Percentiles rank a stretch among this genome's conserved stretches.
Evolutionary conservation across 1,140 invertebrate species (phyloP).

Genomic region (Mamestra configurata): DNA sequence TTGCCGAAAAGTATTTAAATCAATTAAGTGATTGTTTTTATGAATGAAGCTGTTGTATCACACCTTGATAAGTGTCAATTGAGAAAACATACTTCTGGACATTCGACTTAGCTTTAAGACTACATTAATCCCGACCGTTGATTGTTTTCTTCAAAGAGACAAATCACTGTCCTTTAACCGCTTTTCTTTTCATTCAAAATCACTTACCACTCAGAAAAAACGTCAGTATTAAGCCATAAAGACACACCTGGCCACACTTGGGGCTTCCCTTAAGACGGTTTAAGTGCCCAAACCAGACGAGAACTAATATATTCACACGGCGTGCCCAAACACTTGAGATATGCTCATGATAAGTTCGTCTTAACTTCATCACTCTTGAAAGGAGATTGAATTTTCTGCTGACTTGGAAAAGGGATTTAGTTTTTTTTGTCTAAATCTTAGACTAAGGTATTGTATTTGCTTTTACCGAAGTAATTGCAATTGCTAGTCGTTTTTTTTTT

Average conservation of each 20-base stretch:
- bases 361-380: conserved; percentile 2
- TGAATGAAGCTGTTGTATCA: too few relatives aligned
- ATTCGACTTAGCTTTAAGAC: too few relatives aligned
- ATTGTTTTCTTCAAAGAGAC: neutral
- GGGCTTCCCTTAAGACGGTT: neutral
- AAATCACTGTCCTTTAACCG: neutral
- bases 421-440: neutral
- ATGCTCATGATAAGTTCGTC: conserved; percentile 25
- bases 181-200: neutral
- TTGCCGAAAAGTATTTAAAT: too few relatives aligned
- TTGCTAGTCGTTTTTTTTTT: too few relatives aligned
- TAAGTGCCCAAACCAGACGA: neutral
- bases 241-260: neutral
- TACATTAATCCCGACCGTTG: too few relatives aligned
- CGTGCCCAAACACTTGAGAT: conserved; percentile 11
- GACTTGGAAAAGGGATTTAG: neutral
- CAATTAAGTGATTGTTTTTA: too few relatives aligned
- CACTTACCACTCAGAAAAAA: neutral
- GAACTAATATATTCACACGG: conserved; percentile 5
- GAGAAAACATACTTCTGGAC: too few relatives aligned
- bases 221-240: neutral
- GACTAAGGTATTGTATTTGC: neutral
- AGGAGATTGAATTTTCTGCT: neutral
- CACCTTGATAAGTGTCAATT: too few relatives aligned
- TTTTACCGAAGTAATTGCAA: neutral